These are phyloP conservation scores for Balanococcus diminutus DNA, from an alignment of 2,888 invertebrate genomes.

Conservation along the genomic window DNA sequence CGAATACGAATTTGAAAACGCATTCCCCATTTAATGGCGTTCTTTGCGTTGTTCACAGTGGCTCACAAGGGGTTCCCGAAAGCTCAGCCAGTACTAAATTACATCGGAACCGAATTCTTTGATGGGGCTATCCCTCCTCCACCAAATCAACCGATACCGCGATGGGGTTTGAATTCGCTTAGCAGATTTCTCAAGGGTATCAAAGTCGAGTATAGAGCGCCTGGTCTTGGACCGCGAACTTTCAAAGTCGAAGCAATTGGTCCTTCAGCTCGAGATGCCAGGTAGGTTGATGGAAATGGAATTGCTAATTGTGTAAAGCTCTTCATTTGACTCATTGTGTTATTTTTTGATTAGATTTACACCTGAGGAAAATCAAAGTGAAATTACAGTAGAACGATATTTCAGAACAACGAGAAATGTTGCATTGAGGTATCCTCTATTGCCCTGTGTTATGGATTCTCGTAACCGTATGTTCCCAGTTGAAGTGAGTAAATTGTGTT, in stretches of 20 bases:
- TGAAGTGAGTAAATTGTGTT: constrained; percentile 66
- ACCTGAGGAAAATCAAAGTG: constrained; percentile 55
- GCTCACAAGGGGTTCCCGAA: constrained; percentile 61
- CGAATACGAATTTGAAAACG: too few relatives aligned
- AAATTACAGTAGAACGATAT: constrained; percentile 64
- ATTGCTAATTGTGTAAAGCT: too few relatives aligned
- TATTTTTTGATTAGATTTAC: background rate
- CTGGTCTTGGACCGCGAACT: constrained; percentile 62
- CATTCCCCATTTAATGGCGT: background rate
- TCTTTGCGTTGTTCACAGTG: background rate
- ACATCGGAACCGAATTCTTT: constrained; percentile 8
- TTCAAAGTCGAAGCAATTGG: constrained; percentile 64
- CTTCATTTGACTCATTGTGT: too few relatives aligned
- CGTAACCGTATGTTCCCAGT: constrained; percentile 78
- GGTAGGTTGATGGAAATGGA: too few relatives aligned
- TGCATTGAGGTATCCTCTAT: constrained; percentile 62
- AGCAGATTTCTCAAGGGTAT: constrained; percentile 63
- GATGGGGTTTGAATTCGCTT: constrained; percentile 57
- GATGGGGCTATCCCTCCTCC: too few relatives aligned
- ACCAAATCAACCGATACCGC: background rate
- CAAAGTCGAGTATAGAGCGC: constrained; percentile 63
- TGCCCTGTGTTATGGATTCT: constrained; percentile 77
- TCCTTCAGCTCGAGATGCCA: constrained; percentile 39
- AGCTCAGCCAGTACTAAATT: constrained; percentile 62
- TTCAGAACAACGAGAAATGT: constrained; percentile 63